Conservation (phyloP, 1,140 invertebrate species). For the Anastatus disparis region DNA sequence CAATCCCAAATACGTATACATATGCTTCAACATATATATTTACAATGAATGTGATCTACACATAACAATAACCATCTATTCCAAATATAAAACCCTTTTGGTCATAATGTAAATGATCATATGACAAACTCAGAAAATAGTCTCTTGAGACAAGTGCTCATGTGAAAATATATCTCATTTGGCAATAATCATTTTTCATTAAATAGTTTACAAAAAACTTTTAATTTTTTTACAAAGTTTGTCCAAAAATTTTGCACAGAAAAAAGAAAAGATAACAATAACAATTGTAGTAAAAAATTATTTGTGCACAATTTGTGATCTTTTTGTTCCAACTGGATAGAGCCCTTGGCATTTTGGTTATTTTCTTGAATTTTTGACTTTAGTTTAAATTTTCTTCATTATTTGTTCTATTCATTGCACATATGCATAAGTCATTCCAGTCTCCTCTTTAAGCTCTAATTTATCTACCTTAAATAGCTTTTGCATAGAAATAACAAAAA, state of each 20-base stretch:
- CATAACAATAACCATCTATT: conserved; percentile 46
- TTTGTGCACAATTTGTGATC: conserved; percentile 7
- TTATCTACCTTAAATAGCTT: not conserved
- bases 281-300: not conserved
- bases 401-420: conserved; percentile 7
- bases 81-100: conserved; percentile 32
- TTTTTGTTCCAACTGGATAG: too few species aligned
- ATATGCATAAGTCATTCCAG: conserved; percentile 5
- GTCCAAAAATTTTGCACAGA: not conserved
- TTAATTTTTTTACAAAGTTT: too few species aligned
- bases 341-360: too few species aligned
- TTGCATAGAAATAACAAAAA: not conserved
- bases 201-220: too few species aligned
- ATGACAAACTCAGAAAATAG: not conserved
- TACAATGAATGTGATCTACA: conserved; percentile 52
- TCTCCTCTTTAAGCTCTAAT: conserved; percentile 17
- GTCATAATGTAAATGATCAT: not conserved
- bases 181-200: not conserved
- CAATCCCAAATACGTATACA: conserved; percentile 48
- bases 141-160: not conserved
- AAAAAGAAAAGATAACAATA: not conserved
- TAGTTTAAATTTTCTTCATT: not conserved
- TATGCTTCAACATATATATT: conserved; percentile 46
- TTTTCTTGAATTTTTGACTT: too few species aligned
- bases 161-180: not conserved